phyloP scores from a whole-genome alignment of 2,797 vertebrate genomes.

The Periparus ater region DNA sequence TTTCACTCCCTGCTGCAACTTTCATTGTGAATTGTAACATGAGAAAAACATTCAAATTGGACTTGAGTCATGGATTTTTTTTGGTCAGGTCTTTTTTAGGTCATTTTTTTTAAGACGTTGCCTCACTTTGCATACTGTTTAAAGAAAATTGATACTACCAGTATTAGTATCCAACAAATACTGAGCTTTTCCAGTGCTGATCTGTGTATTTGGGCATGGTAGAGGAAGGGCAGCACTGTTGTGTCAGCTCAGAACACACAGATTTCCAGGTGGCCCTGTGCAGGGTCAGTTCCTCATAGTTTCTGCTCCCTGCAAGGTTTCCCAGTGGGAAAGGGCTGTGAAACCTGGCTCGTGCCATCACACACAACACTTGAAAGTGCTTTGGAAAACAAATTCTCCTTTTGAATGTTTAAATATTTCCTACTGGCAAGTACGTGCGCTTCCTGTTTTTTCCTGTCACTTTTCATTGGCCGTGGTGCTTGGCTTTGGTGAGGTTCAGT shows the following conservation, averaged over 20 bases:
- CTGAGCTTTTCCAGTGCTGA: neutral
- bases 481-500: neutral
- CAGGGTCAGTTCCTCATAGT: accelerated
- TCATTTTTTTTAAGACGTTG: neutral
- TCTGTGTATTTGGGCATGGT: neutral
- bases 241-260: neutral
- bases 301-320: neutral
- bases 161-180: neutral
- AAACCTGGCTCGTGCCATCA: accelerated
- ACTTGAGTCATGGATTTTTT: neutral
- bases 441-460: neutral
- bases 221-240: neutral
- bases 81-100: neutral
- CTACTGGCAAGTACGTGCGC: accelerated
- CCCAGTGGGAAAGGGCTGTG: neutral
- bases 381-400: neutral
- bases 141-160: neutral
- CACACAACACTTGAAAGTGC: neutral
- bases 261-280: neutral
- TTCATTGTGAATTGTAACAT: neutral
- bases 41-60: neutral
- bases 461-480: neutral
- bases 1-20: neutral
- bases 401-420: neutral
- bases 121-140: neutral